phyloP scores from a whole-genome alignment of 2,113 vertebrate species.

The Tichodroma muraria region DNA sequence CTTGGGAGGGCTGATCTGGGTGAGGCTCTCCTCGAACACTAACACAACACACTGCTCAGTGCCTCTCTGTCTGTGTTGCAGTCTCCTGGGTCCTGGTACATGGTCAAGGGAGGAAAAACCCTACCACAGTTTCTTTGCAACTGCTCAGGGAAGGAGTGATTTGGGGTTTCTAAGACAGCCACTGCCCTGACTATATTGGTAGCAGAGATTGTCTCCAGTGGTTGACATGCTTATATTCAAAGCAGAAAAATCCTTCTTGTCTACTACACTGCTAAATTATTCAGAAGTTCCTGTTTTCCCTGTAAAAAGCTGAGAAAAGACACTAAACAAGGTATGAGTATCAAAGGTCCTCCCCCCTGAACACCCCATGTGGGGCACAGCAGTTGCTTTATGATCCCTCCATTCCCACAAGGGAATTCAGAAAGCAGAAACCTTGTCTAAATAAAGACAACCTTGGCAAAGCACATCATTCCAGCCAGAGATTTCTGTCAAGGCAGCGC shows the following conservation, averaged over 20 bases:
- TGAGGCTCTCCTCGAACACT: too few relatives aligned
- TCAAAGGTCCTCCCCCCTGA: background rate
- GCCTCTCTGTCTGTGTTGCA: fast-evolving
- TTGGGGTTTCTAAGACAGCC: background rate
- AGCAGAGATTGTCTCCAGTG: background rate
- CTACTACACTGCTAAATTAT: background rate
- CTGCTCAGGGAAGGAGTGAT: background rate
- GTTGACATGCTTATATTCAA: background rate
- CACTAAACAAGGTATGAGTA: background rate
- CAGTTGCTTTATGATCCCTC: background rate
- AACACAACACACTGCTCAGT: background rate
- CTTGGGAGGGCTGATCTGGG: background rate
- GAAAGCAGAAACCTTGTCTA: slow-evolving; percentile 31
- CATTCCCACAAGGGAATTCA: background rate
- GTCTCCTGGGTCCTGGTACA: background rate
- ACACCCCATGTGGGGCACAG: background rate
- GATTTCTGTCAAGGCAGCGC: slow-evolving; percentile 49
- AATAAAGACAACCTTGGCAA: slow-evolving; percentile 52
- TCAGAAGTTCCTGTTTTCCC: background rate
- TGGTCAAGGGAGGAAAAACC: background rate
- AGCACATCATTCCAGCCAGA: background rate
- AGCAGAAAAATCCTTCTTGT: background rate
- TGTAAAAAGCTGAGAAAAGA: background rate
- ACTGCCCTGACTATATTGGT: background rate
- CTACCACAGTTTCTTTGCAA: background rate